These are phyloP conservation scores for Drosophila mauritiana DNA, from an alignment of 1,140 invertebrate genomes.

Conservation along the genomic window DNA sequence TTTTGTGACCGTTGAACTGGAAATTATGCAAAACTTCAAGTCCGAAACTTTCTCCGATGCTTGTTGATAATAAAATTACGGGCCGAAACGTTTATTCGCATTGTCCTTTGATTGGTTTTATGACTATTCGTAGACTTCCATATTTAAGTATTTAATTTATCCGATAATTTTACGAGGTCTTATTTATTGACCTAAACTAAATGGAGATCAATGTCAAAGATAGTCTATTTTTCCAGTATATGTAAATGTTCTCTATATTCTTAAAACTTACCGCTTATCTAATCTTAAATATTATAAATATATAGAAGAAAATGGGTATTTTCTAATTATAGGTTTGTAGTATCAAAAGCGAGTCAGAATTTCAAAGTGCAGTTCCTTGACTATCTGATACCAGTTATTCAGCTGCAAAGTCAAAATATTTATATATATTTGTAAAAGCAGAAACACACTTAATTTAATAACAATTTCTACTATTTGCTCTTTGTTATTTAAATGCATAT, in stretches of 20 bases:
- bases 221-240: neutral
- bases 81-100: constrained; percentile 6
- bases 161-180: neutral
- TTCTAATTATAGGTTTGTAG: too few species aligned
- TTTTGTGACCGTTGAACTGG: constrained; percentile 57
- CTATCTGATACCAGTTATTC: too few species aligned
- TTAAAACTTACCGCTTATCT: neutral
- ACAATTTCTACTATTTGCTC: too few species aligned
- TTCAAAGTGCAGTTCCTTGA: too few species aligned
- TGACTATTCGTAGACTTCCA: constrained; percentile 30
- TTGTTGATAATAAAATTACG: constrained; percentile 48
- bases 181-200: neutral
- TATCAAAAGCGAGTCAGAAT: too few species aligned
- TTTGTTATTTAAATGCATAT: too few species aligned
- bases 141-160: constrained; percentile 23
- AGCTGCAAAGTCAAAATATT: too few species aligned
- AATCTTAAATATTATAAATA: neutral
- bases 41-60: constrained; percentile 49
- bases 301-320: too few species aligned
- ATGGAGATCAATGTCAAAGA: neutral
- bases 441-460: too few species aligned
- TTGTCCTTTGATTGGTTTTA: constrained; percentile 46
- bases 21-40: constrained; percentile 69
- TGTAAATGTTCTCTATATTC: too few species aligned
- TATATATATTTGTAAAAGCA: too few species aligned